Conservation (phyloP, 2,888 invertebrate species). For the Drosophila cognata region DNA sequence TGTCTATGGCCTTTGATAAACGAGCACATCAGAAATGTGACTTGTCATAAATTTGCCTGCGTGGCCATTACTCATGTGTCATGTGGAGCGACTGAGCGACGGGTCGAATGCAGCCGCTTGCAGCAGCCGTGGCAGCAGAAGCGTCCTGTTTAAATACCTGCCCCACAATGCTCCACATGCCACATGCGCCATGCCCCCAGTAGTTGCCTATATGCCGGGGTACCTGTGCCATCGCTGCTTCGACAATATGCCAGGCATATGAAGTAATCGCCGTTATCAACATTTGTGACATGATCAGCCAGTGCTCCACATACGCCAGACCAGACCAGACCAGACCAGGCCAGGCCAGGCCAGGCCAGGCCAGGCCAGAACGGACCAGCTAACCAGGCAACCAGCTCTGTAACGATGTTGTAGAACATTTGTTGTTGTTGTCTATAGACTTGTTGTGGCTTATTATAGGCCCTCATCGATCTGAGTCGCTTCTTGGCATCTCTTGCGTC, state of each 20-base stretch:
- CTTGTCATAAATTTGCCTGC: conserved; percentile 84
- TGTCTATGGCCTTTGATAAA: conserved; percentile 79
- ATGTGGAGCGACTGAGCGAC: conserved; percentile 66
- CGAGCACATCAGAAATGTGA: conserved; percentile 83
- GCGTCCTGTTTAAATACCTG: conserved; percentile 39
- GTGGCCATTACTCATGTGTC: conserved; percentile 83
- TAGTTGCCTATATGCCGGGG: not conserved
- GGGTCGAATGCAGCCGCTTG: conserved; percentile 59
- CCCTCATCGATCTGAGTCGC: conserved; percentile 61
- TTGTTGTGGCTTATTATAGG: conserved; percentile 51
- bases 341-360: conserved; percentile 18
- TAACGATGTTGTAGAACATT: conserved; percentile 36
- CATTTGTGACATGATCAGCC: conserved; percentile 79
- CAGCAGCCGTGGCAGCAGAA: conserved; percentile 28
- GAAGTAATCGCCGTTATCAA: conserved; percentile 83
- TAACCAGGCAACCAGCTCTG: not conserved
- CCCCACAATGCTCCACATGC: conserved; percentile 25
- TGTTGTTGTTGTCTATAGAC: conserved; percentile 29
- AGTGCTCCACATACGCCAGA: conserved; percentile 62
- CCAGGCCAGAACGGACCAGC: not conserved
- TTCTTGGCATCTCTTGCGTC: conserved; percentile 40
- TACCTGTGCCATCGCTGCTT: conserved; percentile 61
- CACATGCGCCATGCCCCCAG: conserved; percentile 19
- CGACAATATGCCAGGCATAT: conserved; percentile 80
- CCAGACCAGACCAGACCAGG: conserved; percentile 12